Evolutionary conservation across 2,797 vertebrate genomes (phyloP).

Genomic region (Semotilus atromaculatus): DNA sequence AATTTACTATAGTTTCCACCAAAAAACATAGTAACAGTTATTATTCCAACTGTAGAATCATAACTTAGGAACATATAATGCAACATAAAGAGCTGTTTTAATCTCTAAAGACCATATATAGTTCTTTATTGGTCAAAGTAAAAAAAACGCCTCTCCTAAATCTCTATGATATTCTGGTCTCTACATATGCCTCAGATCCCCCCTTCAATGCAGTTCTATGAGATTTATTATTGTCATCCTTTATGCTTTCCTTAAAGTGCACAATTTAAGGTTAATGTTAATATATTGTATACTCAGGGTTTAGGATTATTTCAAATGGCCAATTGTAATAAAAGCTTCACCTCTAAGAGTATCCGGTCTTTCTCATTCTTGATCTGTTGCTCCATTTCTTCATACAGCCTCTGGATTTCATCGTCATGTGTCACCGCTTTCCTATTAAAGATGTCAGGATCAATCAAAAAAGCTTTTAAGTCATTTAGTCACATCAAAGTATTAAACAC

Average conservation of each 20-base stretch:
- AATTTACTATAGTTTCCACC: neutral
- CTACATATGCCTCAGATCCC: neutral
- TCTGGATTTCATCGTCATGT: slow-evolving; percentile 89
- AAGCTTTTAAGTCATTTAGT: slow-evolving; percentile 1
- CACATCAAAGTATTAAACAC: neutral
- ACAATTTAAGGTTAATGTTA: neutral
- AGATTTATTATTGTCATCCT: neutral
- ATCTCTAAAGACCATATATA: neutral
- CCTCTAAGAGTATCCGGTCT: slow-evolving; percentile 87
- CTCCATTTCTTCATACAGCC: slow-evolving; percentile 95
- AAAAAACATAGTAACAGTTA: neutral
- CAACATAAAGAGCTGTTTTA: neutral
- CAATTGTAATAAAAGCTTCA: slow-evolving; percentile 58
- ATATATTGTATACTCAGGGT: neutral
- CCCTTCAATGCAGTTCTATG: neutral
- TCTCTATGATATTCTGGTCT: neutral
- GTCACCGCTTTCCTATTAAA: slow-evolving; percentile 85
- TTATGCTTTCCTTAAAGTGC: neutral
- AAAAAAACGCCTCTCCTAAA: neutral
- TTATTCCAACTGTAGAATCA: neutral
- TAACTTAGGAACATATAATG: neutral
- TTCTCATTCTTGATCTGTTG: slow-evolving; percentile 93
- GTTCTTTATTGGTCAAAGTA: neutral
- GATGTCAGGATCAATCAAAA: slow-evolving; percentile 1
- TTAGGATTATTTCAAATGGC: neutral